Evolutionary conservation across 2,113 vertebrate species (phyloP).

Genomic region (Siniperca chuatsi): DNA sequence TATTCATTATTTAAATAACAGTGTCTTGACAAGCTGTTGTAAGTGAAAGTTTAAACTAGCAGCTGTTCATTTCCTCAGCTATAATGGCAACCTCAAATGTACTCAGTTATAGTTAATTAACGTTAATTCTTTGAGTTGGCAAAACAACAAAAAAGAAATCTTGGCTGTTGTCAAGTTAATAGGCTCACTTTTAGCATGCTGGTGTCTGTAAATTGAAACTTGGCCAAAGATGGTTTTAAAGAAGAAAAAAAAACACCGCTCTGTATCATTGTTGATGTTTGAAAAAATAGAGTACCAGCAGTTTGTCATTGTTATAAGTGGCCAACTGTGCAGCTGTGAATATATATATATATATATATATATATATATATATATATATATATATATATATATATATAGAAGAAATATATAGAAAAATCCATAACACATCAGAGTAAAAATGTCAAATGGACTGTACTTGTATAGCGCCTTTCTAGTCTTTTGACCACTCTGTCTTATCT

Average conservation of each 20-base stretch:
- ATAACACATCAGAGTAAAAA: constrained; percentile 26
- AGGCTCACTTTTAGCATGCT: constrained; percentile 4
- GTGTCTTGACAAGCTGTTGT: not conserved
- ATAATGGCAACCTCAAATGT: not conserved
- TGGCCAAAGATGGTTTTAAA: not conserved
- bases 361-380: not conserved
- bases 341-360: not conserved
- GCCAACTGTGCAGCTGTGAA: not conserved
- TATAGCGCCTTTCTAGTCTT: too few relatives aligned
- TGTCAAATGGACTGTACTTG: too few relatives aligned
- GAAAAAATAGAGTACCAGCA: not conserved
- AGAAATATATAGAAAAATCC: too few relatives aligned
- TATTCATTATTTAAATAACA: not conserved
- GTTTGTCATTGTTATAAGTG: constrained; percentile 7
- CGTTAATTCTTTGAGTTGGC: constrained; percentile 16
- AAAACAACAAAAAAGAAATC: not conserved
- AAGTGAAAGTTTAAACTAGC: constrained; percentile 10
- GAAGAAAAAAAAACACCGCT: not conserved
- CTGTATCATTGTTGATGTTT: not conserved
- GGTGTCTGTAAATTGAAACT: not conserved
- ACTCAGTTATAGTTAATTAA: constrained; percentile 20
- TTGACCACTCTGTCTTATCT: not conserved
- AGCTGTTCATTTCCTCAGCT: not conserved
- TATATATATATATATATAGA: too few relatives aligned
- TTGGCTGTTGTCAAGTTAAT: constrained; percentile 20